Conservation (phyloP, 2,113 vertebrate genomes). For the Macroglossus sobrinus region DNA sequence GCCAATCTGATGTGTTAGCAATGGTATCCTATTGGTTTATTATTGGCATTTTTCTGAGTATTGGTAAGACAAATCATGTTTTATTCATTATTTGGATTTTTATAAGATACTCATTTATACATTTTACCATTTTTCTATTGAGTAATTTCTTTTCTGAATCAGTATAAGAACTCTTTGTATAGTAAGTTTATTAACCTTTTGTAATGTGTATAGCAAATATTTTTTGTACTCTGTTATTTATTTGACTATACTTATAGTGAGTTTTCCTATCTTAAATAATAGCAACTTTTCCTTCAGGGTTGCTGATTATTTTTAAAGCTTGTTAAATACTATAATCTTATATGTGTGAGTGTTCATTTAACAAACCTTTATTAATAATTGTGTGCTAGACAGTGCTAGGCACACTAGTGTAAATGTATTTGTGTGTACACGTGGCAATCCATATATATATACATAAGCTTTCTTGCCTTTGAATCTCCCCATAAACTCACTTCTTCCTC, state of each 20-base stretch:
- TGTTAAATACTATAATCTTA: not conserved
- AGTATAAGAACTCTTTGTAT: not conserved
- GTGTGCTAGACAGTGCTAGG: not conserved
- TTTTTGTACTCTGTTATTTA: not conserved
- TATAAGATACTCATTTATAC: not conserved
- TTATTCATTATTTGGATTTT: not conserved
- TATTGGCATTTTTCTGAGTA: not conserved
- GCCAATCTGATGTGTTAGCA: not conserved
- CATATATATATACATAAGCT: not conserved
- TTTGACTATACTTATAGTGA: not conserved
- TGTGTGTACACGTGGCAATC: no score
- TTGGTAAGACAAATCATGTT: not conserved
- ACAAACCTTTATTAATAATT: not conserved
- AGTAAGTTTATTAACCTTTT: not conserved
- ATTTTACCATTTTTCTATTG: not conserved
- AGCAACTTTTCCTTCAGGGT: not conserved
- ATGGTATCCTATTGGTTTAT: not conserved
- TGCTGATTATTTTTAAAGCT: not conserved
- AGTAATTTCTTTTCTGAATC: not conserved
- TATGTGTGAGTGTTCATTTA: not conserved
- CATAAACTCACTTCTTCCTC: not conserved
- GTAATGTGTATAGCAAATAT: not conserved
- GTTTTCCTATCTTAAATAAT: not conserved
- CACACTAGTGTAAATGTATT: not conserved
- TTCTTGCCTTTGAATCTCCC: not conserved